phyloP scores from a whole-genome alignment of 2,888 invertebrate species.

The Lycaena phlaeas region DNA sequence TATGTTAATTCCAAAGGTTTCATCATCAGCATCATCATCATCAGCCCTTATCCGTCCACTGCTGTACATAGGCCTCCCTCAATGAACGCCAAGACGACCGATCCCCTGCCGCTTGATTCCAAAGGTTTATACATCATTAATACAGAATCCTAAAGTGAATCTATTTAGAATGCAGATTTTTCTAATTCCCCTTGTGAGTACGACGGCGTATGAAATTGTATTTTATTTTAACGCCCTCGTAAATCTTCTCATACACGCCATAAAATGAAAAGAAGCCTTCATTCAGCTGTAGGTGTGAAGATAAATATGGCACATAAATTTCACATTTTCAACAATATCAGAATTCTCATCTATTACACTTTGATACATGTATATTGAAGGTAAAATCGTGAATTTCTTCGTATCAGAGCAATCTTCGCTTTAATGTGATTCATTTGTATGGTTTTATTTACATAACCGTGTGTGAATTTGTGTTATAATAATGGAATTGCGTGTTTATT shows the following conservation, averaged over 20 bases:
- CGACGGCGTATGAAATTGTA: constrained; percentile 54
- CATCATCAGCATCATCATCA: no score
- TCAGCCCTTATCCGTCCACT: no score
- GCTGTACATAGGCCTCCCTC: no score
- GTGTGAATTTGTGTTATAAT: no score
- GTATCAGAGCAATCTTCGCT: not conserved
- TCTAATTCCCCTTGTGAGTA: constrained; percentile 47
- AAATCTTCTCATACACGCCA: constrained; percentile 49
- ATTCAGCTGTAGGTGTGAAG: constrained; percentile 35
- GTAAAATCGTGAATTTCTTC: not conserved
- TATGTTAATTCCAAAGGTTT: no score
- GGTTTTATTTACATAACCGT: not conserved
- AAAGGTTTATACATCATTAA: no score
- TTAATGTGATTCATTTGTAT: not conserved
- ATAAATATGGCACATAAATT: constrained; percentile 41
- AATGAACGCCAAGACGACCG: no score
- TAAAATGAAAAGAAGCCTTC: constrained; percentile 47
- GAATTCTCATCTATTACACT: constrained; percentile 21
- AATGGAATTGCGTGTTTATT: no score
- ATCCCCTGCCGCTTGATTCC: no score
- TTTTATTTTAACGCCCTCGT: constrained; percentile 60
- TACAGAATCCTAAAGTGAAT: constrained; percentile 1
- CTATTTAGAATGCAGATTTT: constrained; percentile 45
- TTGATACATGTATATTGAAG: constrained; percentile 14
- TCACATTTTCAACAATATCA: constrained; percentile 37